Evolutionary conservation across 2,888 invertebrate genomes (phyloP), one percentile per base, ranked within the genome.

Genomic region (Tyria jacobaeae): DNA sequence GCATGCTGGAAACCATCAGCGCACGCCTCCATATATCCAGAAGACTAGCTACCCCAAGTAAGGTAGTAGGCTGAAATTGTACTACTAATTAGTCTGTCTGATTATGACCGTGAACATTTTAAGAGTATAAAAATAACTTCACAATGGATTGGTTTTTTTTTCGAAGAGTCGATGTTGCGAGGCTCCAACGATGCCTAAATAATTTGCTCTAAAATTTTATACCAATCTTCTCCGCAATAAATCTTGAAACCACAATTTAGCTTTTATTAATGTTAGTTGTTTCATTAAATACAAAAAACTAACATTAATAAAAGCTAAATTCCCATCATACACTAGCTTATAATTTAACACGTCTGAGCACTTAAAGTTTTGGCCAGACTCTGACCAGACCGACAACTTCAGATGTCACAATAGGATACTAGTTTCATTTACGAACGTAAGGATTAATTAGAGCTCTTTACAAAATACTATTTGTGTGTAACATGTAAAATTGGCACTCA

Each of bases 401-500:
- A 21, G 10, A 44, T 44, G 21, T 44, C 44, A 12, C 44, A 44
- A 21, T 21, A 44, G 44, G 21, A 44, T 44, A 12, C 21, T 4
- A 21, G 44, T 12, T 44, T 10, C 4, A 21, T 21, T 21, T 10
- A 21, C 21, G 21, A 44, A 21, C 21, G 44, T 12, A 35, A 7
- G 27, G 12, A 35, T 57, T 35, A n/a, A 34, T 41, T 31, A 34
- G 25, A n/a, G 24, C 25, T 49, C 27, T 27, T 51, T 58, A 35
- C 31, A 44, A 58, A 53, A 31, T 21, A 44, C n/a, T 41, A 21
- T 21, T 15, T 14, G 39, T 31, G 21, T 31, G 12, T 53, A 39
- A 37, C 35, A 34, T 44, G 41, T 44, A 55, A 55, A 44, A 44
- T 60, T 74, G 71, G 64, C 69, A 69, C 55, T 56, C 41, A 51